Evolutionary conservation across 2,797 vertebrate genomes (phyloP).

Genomic region (Sebastiscus tertius): DNA sequence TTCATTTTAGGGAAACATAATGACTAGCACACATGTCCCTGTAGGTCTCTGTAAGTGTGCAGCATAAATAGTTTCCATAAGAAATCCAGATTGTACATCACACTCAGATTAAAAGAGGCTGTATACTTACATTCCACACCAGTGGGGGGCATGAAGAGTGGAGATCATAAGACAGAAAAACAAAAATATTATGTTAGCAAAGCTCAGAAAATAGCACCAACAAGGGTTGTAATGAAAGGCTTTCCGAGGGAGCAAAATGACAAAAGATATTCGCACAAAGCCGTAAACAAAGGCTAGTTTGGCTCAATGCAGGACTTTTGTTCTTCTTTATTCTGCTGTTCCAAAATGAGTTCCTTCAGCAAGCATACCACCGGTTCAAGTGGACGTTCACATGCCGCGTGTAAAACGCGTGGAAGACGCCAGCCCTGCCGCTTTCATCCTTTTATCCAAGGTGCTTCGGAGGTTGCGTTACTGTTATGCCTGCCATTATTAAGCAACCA

Average conservation of each 20-base stretch:
- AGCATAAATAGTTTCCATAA: slow-evolving; percentile 11
- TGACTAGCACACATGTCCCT: not conserved
- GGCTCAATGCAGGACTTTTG: not conserved
- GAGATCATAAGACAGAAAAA: slow-evolving; percentile 3
- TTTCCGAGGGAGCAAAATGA: not conserved
- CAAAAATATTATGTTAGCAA: not conserved
- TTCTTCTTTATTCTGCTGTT: slow-evolving; percentile 2
- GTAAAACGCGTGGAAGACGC: too few species aligned
- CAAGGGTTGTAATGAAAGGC: slow-evolving; percentile 11
- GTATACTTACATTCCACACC: not conserved
- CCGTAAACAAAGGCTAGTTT: slow-evolving; percentile 16
- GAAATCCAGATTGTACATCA: not conserved
- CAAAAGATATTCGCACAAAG: not conserved
- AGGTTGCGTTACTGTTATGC: too few species aligned
- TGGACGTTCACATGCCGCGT: too few species aligned
- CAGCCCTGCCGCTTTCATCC: too few species aligned
- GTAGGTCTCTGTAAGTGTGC: not conserved
- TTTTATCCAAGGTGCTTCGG: too few species aligned
- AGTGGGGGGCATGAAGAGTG: slow-evolving; percentile 2
- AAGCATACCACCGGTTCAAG: not conserved
- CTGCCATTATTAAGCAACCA: too few species aligned
- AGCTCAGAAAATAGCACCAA: not conserved
- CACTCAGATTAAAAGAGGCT: not conserved
- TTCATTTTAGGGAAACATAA: not conserved
- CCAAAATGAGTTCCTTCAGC: not conserved